A percentile compares a stretch with the other conserved stretches of the same genome.
Evolutionary conservation across 2,797 vertebrate genomes (phyloP).

Genomic region (Sebastes wilsoni): DNA sequence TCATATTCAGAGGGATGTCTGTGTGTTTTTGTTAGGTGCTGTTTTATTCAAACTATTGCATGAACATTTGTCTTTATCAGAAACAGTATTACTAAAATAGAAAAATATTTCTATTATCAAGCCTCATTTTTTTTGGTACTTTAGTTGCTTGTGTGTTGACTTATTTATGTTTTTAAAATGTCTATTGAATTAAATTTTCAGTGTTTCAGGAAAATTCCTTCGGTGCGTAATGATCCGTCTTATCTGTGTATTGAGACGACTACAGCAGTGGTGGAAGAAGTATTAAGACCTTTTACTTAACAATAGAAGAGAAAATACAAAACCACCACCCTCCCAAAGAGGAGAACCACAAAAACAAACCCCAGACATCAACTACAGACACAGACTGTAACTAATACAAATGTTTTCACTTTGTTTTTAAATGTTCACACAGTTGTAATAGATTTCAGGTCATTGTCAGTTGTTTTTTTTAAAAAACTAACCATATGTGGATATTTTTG

Average conservation of each 20-base stretch:
- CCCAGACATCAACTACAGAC: neutral
- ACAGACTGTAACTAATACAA: neutral
- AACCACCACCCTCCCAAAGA: neutral
- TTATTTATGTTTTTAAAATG: too few species aligned
- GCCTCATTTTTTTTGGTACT: too few species aligned
- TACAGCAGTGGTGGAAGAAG: too few species aligned
- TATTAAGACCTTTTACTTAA: neutral
- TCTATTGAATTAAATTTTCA: too few species aligned
- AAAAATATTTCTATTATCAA: too few species aligned
- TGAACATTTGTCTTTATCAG: conserved; percentile 71
- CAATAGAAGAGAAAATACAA: neutral
- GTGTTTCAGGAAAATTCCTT: too few species aligned
- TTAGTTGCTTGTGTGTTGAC: too few species aligned
- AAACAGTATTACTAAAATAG: conserved; percentile 60
- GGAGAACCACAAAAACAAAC: neutral
- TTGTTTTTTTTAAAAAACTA: too few species aligned
- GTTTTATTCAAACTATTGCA: conserved; percentile 70
- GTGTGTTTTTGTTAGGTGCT: conserved; percentile 49
- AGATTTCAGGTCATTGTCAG: neutral
- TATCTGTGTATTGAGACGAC: too few species aligned
- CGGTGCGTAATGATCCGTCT: too few species aligned
- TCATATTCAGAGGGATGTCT: conserved; percentile 40
- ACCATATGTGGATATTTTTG: neutral
- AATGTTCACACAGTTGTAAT: neutral
- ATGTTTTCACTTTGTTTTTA: neutral